phyloP scores from a whole-genome alignment of 1,140 invertebrate genomes.

The Drosophila pseudoobscura region DNA sequence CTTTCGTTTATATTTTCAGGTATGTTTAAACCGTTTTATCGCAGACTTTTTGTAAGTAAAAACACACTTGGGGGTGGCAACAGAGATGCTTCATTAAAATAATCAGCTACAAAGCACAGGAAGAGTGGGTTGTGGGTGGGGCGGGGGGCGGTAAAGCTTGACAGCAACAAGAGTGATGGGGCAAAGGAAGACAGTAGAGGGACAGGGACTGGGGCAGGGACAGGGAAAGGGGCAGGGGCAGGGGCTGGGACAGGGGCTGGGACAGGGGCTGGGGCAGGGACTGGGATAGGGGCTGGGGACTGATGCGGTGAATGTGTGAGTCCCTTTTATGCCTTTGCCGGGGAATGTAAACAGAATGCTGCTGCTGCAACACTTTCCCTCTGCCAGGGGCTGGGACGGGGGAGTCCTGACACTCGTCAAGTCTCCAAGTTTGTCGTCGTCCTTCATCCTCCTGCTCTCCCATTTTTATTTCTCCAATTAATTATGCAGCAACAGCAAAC shows the following conservation, averaged over 20 bases:
- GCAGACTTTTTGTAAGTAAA: conserved; percentile 47
- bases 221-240: background rate
- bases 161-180: conserved; percentile 18
- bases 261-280: no score
- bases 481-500: conserved; percentile 79
- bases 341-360: conserved; percentile 33
- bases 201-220: no score
- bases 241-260: no score
- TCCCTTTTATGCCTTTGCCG: conserved; percentile 44
- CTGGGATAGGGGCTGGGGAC: no score
- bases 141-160: conserved; percentile 4
- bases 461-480: conserved; percentile 71
- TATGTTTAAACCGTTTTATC: conserved; percentile 43
- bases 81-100: conserved; percentile 64
- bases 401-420: conserved; percentile 34
- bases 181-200: background rate
- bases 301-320: conserved; percentile 34
- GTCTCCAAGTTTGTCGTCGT: conserved; percentile 52
- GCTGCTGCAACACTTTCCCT: conserved; percentile 51
- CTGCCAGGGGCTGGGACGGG: conserved; percentile 2
- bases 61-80: conserved; percentile 7
- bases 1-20: conserved; percentile 42
- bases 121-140: conserved; percentile 22
- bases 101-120: conserved; percentile 51
- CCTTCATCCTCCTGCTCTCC: conserved; percentile 31